Evolutionary conservation across 2,113 vertebrate species (phyloP), one percentile per base, ranked within the genome.

Genomic region (Gnathonemus longibarbis): DNA sequence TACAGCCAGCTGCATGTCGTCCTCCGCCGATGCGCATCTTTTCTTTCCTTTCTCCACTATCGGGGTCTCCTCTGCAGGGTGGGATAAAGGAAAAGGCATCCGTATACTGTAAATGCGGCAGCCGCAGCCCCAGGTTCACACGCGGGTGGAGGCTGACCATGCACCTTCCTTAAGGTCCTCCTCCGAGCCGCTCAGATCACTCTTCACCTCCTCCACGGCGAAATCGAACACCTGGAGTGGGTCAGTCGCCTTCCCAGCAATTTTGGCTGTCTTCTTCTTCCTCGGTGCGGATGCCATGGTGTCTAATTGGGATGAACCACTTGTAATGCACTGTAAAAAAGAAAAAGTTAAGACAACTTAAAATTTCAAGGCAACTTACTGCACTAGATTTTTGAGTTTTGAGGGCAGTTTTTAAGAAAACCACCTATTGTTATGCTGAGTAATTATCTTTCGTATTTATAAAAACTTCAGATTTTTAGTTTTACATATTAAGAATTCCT

Each of bases 41-140:
- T 95, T 96, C 91, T 94, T 96, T 11, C 56, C 74, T 52, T 94
- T 96, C 13, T 95, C 93, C 11, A 90, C 80, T 5, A 90, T 77
- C 1, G 92, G 91, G 84, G 93, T 92, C 93, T 94, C 93, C 84
- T 90, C 91, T 93, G 66, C 17, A 9, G 21, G 19, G 48, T 89
- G 21, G 42, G 21, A 35, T 31, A 87, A 87, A 39, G 45, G 45
- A 85, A 86, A 24, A 27, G 48, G 45, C 39, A 2, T n/a, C 11
- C 1, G 10, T 19, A 19, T 50, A n/a, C n/a, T n/a, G n/a, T n/a
- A 49, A 52, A 19, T 35, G 48, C 0, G 5, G 5, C 31, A 3
- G 1, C 3, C 0, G 3, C 15, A 39, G n/a, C 11, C n/a, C 10
- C 48, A 35, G 48, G 35, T 8, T 5, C 21, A 0, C 3, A 0